These are phyloP conservation scores for Pitangus sulphuratus DNA, from an alignment of 2,797 vertebrate species.

Conservation along the genomic window DNA sequence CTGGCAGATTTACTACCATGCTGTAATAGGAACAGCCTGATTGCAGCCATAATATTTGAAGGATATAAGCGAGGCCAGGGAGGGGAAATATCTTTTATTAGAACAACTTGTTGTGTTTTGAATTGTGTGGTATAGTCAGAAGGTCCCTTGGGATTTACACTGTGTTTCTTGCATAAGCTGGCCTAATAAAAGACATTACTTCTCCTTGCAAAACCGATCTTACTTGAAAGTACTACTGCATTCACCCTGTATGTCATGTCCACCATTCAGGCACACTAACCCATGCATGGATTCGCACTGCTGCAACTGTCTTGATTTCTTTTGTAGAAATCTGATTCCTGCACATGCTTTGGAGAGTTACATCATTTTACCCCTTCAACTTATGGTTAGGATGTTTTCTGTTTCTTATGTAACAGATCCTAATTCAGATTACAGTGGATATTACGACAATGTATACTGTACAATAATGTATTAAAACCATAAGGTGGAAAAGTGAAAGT, in stretches of 20 bases:
- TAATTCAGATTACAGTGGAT: slow-evolving; percentile 28
- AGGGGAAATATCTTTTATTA: slow-evolving; percentile 18
- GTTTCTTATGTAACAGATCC: neutral
- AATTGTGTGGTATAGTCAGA: slow-evolving; percentile 1
- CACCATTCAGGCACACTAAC: neutral
- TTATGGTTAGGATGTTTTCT: slow-evolving; percentile 3
- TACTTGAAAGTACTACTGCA: neutral
- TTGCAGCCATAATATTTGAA: neutral
- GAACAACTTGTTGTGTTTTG: neutral
- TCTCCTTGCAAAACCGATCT: neutral
- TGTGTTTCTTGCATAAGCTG: neutral
- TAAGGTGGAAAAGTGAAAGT: neutral
- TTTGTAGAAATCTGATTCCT: neutral
- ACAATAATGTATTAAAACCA: neutral
- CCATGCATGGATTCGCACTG: neutral
- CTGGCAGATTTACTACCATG: neutral
- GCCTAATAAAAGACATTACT: neutral
- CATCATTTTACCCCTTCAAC: neutral
- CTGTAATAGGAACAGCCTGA: neutral
- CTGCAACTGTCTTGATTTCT: neutral
- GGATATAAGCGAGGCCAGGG: neutral
- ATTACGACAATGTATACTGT: neutral
- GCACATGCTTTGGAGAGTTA: neutral
- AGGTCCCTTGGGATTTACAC: neutral
- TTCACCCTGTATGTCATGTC: neutral